Percentiles rank a stretch among this genome's conserved stretches.
phyloP scores from a whole-genome alignment of 2,888 invertebrate species.

The Troides oblongomaculatus region DNA sequence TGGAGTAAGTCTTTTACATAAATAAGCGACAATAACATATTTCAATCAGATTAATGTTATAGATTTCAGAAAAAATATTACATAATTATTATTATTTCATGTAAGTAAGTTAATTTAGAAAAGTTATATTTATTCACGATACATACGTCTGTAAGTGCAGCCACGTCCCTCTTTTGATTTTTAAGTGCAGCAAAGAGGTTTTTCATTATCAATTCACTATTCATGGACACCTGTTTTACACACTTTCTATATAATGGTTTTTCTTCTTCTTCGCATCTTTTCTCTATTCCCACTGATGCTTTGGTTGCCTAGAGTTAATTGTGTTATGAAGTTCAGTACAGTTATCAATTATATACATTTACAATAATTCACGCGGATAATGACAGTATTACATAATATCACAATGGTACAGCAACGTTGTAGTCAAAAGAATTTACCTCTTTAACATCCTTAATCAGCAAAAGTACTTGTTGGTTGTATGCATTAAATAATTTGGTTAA shows the following conservation, averaged over 20 bases:
- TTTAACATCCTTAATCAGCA: constrained; percentile 55
- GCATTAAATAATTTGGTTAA: constrained; percentile 45
- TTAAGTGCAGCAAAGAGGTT: constrained; percentile 47
- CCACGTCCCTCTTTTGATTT: constrained; percentile 44
- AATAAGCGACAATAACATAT: not conserved
- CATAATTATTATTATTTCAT: too few species aligned
- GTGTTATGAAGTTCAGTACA: not conserved
- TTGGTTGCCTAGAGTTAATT: constrained; percentile 47
- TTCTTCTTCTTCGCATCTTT: constrained; percentile 41
- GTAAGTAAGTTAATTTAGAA: too few species aligned
- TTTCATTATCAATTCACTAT: constrained; percentile 51
- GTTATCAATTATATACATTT: not conserved
- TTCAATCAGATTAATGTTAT: not conserved
- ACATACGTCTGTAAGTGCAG: constrained; percentile 47
- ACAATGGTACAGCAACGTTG: not conserved
- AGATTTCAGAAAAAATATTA: not conserved
- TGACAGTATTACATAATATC: not conserved
- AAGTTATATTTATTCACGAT: not conserved
- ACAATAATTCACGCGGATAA: not conserved
- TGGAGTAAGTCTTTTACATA: not conserved
- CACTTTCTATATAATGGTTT: constrained; percentile 46
- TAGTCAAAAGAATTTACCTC: constrained; percentile 43
- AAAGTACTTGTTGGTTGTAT: constrained; percentile 51
- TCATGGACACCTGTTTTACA: constrained; percentile 47
- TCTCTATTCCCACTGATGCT: constrained; percentile 43